Evolutionary conservation across 2,113 vertebrate species (phyloP).

Genomic region (Phyllostomus discolor): DNA sequence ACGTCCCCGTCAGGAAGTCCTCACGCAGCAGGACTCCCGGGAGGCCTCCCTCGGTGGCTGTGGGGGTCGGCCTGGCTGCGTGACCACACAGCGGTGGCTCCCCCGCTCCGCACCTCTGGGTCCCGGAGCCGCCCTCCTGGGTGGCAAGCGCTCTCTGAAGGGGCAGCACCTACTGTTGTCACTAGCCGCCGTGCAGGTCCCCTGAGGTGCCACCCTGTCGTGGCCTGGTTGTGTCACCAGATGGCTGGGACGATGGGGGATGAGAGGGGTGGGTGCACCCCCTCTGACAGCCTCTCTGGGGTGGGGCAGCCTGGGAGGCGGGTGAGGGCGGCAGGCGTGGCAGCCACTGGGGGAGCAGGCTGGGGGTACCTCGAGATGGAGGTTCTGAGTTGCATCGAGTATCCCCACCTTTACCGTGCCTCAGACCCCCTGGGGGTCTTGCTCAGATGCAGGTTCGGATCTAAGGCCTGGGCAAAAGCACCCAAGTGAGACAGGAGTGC

Average conservation of each 20-base stretch:
- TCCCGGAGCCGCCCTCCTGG: neutral
- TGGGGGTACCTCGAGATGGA: accelerated
- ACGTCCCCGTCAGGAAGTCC: neutral
- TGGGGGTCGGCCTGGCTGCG: neutral
- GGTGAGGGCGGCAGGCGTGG: neutral
- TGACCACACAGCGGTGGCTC: neutral
- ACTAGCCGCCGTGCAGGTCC: accelerated
- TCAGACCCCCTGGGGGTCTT: no score
- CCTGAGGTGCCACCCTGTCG: no score
- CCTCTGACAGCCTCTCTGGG: neutral
- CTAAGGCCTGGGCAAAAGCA: neutral
- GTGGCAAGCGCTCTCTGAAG: neutral
- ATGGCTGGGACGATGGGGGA: neutral
- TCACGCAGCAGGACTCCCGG: accelerated
- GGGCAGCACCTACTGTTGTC: neutral
- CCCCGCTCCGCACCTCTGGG: neutral
- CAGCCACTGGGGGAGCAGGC: accelerated
- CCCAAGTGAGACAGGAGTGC: neutral
- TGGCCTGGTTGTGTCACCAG: neutral
- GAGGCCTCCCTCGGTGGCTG: neutral
- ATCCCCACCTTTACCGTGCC: neutral
- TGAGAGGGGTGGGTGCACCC: accelerated
- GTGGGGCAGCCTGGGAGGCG: no score
- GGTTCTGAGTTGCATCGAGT: neutral
- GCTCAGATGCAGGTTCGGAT: neutral